Evolutionary conservation across 2,888 invertebrate genomes (phyloP), one percentile per base, ranked within the genome.

Genomic region (Vesta saturnalis): DNA sequence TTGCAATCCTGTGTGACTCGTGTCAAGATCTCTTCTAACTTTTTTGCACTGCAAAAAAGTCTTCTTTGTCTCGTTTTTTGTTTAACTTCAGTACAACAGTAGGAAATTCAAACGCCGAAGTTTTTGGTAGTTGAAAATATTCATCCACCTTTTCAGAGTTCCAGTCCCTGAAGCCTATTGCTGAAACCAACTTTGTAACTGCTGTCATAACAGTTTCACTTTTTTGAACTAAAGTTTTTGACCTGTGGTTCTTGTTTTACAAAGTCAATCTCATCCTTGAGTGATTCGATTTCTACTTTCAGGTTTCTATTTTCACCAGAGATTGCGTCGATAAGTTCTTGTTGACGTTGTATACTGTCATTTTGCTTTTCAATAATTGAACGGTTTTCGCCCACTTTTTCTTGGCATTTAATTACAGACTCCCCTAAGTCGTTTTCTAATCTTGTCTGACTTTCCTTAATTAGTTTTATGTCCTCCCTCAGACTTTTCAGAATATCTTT

Each of bases 51-150:
- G 30, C 30, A 30, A 30, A 6, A 30, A n/a, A 30, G 10, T 30
- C 43, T 43, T 43, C 43, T 43, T 43, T 43, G 43, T 43, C 43
- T 2, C 43, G n/a, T 43, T 43, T n/a, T n/a, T 43, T 43, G 14
- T 43, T 43, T 43, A 43, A 43, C 43, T 43, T 43, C 43, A 43
- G 14, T 12, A 43, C 43, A 43, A 43, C 14, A 5, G 43, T 43
- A 8, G 43, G 43, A 43, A 8, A 43, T 43, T 43, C 14, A n/a
- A 43, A 5, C 43, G 14, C 43, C n/a, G 14, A 5, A 43, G 5
- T 43, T n/a, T 43, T 43, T 43, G 43, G 43, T 43, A 43, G 43
- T 43, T 43, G 43, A 43, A 43, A 43, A n/a, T 12, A 43, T 43
- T 43, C 43, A 5, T 43, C 43, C n/a, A 43, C 43, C n/a, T 43